These are phyloP conservation scores for Euura lappo DNA, from an alignment of 1,140 invertebrate species.

Conservation along the genomic window DNA sequence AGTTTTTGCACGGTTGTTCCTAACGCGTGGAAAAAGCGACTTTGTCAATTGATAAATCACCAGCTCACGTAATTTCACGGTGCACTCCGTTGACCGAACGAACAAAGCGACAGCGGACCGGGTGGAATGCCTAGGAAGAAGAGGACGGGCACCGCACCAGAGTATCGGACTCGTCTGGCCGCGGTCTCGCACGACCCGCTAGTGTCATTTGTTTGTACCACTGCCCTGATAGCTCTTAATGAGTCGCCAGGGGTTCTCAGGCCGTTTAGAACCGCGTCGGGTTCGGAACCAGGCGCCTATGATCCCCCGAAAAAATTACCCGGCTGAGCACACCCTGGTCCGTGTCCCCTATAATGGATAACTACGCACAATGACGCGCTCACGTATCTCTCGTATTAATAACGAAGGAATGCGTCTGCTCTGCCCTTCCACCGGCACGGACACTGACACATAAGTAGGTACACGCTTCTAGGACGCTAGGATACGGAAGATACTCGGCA, in stretches of 20 bases:
- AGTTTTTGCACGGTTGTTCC: no score
- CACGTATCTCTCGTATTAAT: conserved; percentile 14
- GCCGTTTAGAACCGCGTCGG: background rate
- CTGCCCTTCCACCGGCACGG: background rate
- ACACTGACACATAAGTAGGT: background rate
- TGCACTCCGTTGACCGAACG: background rate
- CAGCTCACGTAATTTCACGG: background rate
- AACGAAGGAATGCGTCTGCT: conserved; percentile 10
- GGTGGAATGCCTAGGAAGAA: conserved; percentile 3
- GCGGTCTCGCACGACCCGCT: conserved; percentile 9
- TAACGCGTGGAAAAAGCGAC: no score
- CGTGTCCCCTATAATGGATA: conserved; percentile 11
- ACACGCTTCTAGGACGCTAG: background rate
- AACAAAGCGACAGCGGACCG: background rate
- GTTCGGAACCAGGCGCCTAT: background rate
- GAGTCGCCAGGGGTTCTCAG: conserved; percentile 4
- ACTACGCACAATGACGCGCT: conserved; percentile 11
- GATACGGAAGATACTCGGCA: background rate
- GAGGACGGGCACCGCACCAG: background rate
- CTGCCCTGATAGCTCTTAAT: conserved; percentile 14
- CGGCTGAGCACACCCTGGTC: background rate
- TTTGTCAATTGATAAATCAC: background rate
- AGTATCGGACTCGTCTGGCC: background rate
- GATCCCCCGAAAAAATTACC: background rate
- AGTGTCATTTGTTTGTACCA: conserved; percentile 16